phyloP scores from a whole-genome alignment of 2,888 invertebrate genomes.

The Neoaliturus tenellus region DNA sequence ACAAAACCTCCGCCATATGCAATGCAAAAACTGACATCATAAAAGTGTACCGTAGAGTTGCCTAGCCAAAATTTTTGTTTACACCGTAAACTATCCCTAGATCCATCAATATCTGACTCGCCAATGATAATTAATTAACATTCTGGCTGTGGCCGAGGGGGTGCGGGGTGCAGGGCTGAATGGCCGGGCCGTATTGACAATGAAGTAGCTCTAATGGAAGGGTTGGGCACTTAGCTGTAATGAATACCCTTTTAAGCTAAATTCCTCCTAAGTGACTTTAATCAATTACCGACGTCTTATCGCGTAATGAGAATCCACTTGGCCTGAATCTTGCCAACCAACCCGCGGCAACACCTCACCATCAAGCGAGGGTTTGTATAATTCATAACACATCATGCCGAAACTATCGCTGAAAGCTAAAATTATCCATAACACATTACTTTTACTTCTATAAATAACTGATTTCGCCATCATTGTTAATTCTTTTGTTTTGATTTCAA shows the following conservation, averaged over 20 bases:
- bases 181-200: conserved; percentile 51
- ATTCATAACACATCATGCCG: too few species aligned
- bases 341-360: too few species aligned
- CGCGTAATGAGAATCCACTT: conserved; percentile 24
- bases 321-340: conserved; percentile 13
- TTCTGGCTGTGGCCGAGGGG: background rate
- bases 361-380: too few species aligned
- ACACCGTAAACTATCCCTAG: background rate
- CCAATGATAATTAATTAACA: conserved; percentile 32
- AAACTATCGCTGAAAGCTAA: background rate
- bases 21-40: too few species aligned
- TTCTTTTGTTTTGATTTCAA: too few species aligned
- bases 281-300: conserved; percentile 50
- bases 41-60: background rate
- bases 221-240: conserved; percentile 50
- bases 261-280: conserved; percentile 50
- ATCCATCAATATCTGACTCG: background rate
- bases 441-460: too few species aligned
- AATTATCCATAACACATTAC: too few species aligned
- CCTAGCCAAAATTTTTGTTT: background rate
- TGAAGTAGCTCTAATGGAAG: conserved; percentile 46
- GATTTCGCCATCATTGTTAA: too few species aligned
- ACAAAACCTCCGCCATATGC: too few species aligned
- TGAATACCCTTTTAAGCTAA: conserved; percentile 50
- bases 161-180: background rate